Percentiles rank a stretch among this genome's conserved stretches.
phyloP scores from a whole-genome alignment of 1,140 invertebrate species.

The Tribolium castaneum region DNA sequence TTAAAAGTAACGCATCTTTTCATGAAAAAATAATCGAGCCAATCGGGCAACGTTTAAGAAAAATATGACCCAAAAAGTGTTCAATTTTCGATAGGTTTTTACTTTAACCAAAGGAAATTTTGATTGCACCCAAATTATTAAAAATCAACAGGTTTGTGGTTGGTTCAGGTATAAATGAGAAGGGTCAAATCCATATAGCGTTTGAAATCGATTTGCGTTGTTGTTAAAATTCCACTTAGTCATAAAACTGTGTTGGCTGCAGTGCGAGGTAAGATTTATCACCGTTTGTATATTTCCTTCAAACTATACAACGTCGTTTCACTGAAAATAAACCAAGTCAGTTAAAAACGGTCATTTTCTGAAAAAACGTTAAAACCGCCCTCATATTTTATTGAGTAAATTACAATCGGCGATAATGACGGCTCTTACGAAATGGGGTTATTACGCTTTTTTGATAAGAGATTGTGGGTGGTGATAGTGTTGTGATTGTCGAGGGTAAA shows the following conservation, averaged over 20 bases:
- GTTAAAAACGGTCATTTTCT: not conserved
- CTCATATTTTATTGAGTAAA: not conserved
- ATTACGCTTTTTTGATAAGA: not conserved
- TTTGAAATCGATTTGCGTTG: not conserved
- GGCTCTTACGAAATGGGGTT: constrained; percentile 1
- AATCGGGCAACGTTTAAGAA: no score
- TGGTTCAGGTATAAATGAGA: not conserved
- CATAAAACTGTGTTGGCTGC: not conserved
- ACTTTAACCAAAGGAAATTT: no score
- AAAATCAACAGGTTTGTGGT: not conserved
- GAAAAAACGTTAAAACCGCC: not conserved
- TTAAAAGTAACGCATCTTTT: no score
- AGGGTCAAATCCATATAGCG: not conserved
- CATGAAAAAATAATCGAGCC: no score
- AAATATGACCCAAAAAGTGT: not conserved
- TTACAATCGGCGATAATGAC: not conserved
- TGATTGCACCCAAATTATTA: no score
- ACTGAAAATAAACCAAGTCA: not conserved
- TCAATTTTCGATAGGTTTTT: no score
- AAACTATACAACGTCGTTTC: not conserved
- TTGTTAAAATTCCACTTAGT: not conserved
- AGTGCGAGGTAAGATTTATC: not conserved
- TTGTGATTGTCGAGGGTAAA: not conserved
- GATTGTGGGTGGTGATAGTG: not conserved
- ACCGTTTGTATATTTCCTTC: not conserved